A percentile compares a stretch with the other conserved stretches of the same genome.
These are phyloP conservation scores for Eufriesea mexicana DNA, from an alignment of 1,140 invertebrate genomes.

Conservation along the genomic window DNA sequence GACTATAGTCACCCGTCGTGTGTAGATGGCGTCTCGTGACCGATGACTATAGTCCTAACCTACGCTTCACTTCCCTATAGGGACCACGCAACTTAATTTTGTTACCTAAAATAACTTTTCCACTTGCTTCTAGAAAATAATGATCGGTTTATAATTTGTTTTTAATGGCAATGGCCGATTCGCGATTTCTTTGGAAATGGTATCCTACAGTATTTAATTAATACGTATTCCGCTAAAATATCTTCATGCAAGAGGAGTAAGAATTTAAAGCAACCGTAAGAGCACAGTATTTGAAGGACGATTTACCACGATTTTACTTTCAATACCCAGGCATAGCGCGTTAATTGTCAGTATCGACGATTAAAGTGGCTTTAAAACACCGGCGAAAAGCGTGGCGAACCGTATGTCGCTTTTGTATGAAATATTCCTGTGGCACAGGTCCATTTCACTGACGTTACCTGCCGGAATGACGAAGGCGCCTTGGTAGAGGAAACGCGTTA, in stretches of 20 bases:
- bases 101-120: too few relatives aligned
- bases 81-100: too few relatives aligned
- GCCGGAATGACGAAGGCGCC: slow-evolving; percentile 10
- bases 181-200: too few relatives aligned
- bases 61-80: too few relatives aligned
- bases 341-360: slow-evolving; percentile 37
- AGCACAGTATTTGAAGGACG: background rate
- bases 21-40: too few relatives aligned
- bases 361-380: slow-evolving; percentile 59
- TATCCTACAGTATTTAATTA: too few relatives aligned
- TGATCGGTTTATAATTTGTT: too few relatives aligned
- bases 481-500: slow-evolving; percentile 74
- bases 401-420: slow-evolving; percentile 27
- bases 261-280: background rate
- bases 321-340: slow-evolving; percentile 45
- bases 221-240: background rate
- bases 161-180: too few relatives aligned
- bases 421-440: slow-evolving; percentile 37
- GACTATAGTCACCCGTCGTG: too few relatives aligned
- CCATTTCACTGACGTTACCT: slow-evolving; percentile 24
- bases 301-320: slow-evolving; percentile 8
- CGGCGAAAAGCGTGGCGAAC: background rate
- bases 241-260: background rate
- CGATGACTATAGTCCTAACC: too few relatives aligned
- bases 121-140: too few relatives aligned